Evolutionary conservation across 2,113 vertebrate species (phyloP), one percentile per base, ranked within the genome.

Genomic region (Erinaceus europaeus): DNA sequence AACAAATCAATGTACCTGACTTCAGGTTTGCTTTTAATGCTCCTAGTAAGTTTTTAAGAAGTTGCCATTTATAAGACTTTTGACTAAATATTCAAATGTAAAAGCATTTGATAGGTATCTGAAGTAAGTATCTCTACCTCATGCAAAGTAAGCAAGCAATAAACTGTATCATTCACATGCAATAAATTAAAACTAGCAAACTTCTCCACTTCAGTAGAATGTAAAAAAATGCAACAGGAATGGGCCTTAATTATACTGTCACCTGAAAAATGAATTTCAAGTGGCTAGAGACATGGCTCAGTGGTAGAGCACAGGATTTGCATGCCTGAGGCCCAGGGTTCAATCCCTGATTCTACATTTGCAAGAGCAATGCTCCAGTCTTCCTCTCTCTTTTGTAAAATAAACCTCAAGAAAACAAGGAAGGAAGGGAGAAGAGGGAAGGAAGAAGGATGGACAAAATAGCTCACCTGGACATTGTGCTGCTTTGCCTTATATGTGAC

Each of bases 231-330:
- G 59, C 11, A 52, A 48, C 15, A 55, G 23, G 29, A 0, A 34
- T 0, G 5, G 17, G 21, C 9, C 36, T 46, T 53, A 69, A 40
- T 84, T 71, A 77, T 40, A 25, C 8, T 53, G n/a, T 68, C 69
- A 84, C 36, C 42, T 81, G 55, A 86, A 84, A 88, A 86, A 92
- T 36, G 29, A 59, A n/a, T 81, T 69, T 84, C 86, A 76, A 76
- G n/a, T n/a, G n/a, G n/a, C n/a, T n/a, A n/a, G n/a, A n/a, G n/a
- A n/a, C n/a, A n/a, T n/a, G n/a, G n/a, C n/a, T n/a, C n/a, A n/a
- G n/a, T n/a, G n/a, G n/a, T n/a, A n/a, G n/a, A n/a, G n/a, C n/a
- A n/a, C n/a, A n/a, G n/a, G n/a, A n/a, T n/a, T n/a, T n/a, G n/a
- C n/a, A n/a, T n/a, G n/a, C n/a, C n/a, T n/a, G n/a, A n/a, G n/a